These are phyloP conservation scores for Argynnis bischoffii DNA, from an alignment of 2,888 invertebrate genomes.

Conservation along the genomic window DNA sequence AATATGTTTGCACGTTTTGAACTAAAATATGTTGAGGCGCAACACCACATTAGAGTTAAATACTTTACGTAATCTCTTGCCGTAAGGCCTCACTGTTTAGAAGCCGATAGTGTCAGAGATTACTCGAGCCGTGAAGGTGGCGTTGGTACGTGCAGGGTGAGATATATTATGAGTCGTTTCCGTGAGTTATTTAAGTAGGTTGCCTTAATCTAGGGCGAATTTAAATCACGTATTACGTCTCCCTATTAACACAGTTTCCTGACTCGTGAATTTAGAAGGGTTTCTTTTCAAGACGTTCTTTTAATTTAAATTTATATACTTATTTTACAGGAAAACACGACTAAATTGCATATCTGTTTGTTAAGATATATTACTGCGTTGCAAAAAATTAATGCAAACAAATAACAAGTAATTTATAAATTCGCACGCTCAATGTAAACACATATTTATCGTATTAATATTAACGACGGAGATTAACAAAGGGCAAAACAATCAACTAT, in stretches of 20 bases:
- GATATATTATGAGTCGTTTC: constrained; percentile 34
- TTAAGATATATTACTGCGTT: not conserved
- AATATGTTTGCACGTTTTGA: not conserved
- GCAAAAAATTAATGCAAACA: not conserved
- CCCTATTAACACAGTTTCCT: constrained; percentile 37
- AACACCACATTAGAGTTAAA: constrained; percentile 14
- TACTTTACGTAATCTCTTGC: constrained; percentile 18
- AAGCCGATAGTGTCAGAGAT: constrained; percentile 27
- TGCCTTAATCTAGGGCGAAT: constrained; percentile 43
- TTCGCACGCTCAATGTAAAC: not conserved
- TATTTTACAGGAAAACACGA: constrained; percentile 3
- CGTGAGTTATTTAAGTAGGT: constrained; percentile 42
- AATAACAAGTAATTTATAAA: not conserved
- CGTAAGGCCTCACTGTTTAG: constrained; percentile 20
- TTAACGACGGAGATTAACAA: constrained; percentile 29
- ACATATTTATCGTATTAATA: constrained; percentile 8
- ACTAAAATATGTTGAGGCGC: constrained; percentile 4
- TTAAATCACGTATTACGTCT: constrained; percentile 40
- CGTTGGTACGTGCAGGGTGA: constrained; percentile 21
- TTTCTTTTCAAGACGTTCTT: constrained; percentile 24
- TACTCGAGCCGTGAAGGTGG: constrained; percentile 32
- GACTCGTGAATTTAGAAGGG: constrained; percentile 21
- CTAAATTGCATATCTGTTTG: not conserved
- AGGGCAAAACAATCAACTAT: constrained; percentile 34
- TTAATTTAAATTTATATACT: constrained; percentile 6